Percentiles rank a stretch among this genome's conserved stretches.
Evolutionary conservation across 2,888 invertebrate genomes (phyloP).

Genomic region (Caenorhabditis panamensis): DNA sequence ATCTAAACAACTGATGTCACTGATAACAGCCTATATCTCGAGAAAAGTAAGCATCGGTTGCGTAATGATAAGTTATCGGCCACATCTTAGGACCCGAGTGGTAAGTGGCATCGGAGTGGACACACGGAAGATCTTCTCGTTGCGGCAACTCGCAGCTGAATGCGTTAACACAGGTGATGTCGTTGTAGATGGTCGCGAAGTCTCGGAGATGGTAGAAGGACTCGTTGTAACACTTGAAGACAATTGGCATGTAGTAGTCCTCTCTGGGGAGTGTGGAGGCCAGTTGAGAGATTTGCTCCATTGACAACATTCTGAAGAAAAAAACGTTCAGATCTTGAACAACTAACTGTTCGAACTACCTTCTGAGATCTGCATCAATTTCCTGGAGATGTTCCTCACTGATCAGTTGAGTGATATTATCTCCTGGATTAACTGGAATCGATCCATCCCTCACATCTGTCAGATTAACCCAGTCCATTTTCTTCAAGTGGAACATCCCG

Average conservation of each 20-base stretch:
- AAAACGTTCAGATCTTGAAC: no score
- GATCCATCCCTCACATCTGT: constrained; percentile 24
- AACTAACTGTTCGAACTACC: constrained; percentile 12
- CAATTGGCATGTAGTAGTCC: constrained; percentile 53
- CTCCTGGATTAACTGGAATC: constrained; percentile 45
- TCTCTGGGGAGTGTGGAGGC: constrained; percentile 32
- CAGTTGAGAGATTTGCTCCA: constrained; percentile 21
- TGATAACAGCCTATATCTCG: constrained; percentile 59
- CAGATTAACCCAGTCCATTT: constrained; percentile 27
- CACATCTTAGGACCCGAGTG: constrained; percentile 57
- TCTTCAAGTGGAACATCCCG: constrained; percentile 51
- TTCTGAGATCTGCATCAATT: constrained; percentile 49
- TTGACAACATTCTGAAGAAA: constrained; percentile 15
- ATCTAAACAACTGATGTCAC: constrained; percentile 6
- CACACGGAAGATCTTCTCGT: constrained; percentile 39
- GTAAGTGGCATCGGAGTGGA: constrained; percentile 56
- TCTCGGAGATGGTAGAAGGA: constrained; percentile 47
- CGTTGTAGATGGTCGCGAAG: constrained; percentile 35
- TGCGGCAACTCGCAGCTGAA: constrained; percentile 54
- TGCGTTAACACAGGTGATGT: constrained; percentile 51
- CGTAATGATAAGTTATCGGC: constrained; percentile 55
- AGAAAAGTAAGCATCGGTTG: constrained; percentile 25
- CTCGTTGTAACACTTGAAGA: constrained; percentile 59
- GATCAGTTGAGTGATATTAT: constrained; percentile 51
- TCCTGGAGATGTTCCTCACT: constrained; percentile 42